These are phyloP conservation scores for Pristionchus entomophagus DNA, from an alignment of 2,888 invertebrate genomes.

Conservation along the genomic window DNA sequence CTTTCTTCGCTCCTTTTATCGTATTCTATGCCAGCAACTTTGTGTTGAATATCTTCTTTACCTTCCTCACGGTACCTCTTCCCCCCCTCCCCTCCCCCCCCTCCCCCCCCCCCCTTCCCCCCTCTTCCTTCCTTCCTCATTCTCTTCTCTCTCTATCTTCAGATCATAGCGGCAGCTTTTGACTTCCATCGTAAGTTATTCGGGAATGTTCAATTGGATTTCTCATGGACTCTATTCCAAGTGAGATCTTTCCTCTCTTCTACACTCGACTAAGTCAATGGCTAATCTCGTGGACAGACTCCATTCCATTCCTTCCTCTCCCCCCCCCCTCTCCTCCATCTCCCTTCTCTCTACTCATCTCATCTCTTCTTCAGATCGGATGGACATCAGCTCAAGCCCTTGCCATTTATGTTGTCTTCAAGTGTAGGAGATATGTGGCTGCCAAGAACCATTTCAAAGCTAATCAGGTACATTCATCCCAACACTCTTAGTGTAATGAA, in stretches of 20 bases:
- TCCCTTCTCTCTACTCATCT: too few species aligned
- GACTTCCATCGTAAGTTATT: conserved; percentile 62
- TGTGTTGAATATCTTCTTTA: conserved; percentile 61
- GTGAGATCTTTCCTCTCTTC: conserved; percentile 46
- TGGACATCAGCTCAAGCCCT: conserved; percentile 64
- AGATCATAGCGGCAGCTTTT: conserved; percentile 57
- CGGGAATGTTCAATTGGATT: conserved; percentile 62
- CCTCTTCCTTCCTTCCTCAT: background rate
- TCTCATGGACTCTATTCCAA: conserved; percentile 63
- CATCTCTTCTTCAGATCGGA: conserved; percentile 53
- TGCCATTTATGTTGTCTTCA: conserved; percentile 66
- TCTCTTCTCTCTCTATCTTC: background rate
- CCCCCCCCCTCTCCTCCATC: too few species aligned
- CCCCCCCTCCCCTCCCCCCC: too few species aligned
- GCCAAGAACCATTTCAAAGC: conserved; percentile 59
- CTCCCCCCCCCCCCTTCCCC: too few species aligned
- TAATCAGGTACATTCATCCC: background rate
- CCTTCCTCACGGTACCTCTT: conserved; percentile 54
- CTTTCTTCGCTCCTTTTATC: conserved; percentile 58
- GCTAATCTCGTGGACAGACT: too few species aligned
- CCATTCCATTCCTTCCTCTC: background rate
- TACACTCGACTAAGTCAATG: too few species aligned
- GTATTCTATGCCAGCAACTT: conserved; percentile 66
- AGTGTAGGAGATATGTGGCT: conserved; percentile 61
- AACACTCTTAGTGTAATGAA: background rate